Base-by-base conservation (phyloP, 2,888 invertebrate species). In the Amphipyra tragopoginis region DNA sequence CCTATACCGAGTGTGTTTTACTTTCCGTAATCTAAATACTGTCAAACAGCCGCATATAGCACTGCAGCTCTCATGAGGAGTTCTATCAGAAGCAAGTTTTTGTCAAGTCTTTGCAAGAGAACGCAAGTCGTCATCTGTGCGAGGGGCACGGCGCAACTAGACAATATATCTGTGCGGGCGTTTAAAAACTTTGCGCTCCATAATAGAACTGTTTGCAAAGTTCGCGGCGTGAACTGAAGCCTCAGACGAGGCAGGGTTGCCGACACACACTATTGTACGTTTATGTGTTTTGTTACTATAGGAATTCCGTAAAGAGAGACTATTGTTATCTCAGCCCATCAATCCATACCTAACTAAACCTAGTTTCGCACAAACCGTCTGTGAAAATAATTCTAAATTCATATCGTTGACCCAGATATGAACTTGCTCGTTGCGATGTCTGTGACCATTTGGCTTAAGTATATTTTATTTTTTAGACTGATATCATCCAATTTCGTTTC, bases 141-240 rank as follows among this genome's bases (percentile, higher is more conserved):
- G 10, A 6, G 29, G 29, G 29, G 29, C 29, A 29, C 5, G 29
- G 15, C 39, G 34, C 40, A 36, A 38, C 42, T 15, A 49, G 14
- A 68, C 47, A 42, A 51, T 68, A 65, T 50, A 36, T 47, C 40
- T 36, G 50, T 45, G 29, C 21, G 47, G 33, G 33, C 53, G 71
- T 45, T 68, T 64, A 43, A 64, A 70, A 64, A 68, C 49, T 68
- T 70, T n/a, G 8, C 39, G 21, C 53, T 50, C 55, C 15, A 26
- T 65, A 48, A 54, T 51, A 43, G 38, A 65, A 54, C 26, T 54
- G 50, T 55, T 65, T 48, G 58, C 21, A 38, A 65, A 58, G 58
- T 65, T 64, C 9, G 50, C 65, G 45, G 47, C 9, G 45, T 15
- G 47, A 43, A 36, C 21, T 50, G 54, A n/a, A 57, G 10, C 33